Evolutionary conservation across 64 coral and sea anemone genomes (phyloP), one percentile per base, ranked within the genome.

Genomic region (Platygyra sinensis): DNA sequence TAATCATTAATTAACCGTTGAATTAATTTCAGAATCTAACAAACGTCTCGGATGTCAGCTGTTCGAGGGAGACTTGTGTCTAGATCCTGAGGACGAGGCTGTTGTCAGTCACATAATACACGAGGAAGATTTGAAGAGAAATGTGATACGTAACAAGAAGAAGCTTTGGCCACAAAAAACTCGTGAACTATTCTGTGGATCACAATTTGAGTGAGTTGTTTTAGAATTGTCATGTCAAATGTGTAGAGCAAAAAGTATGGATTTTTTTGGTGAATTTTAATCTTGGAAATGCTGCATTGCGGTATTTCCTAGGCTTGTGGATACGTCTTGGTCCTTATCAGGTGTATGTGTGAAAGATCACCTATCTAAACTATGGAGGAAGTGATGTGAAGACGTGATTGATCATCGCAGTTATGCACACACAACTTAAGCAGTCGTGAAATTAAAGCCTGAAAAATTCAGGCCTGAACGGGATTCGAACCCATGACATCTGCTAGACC

Each of bases 11-110:
- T 46, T 46, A 46, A 46, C 42, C 42, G 42, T 46, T 46, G 3
- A 25, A 20, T 60, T 0, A 36, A 29, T 25, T 67, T 88, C 33
- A 82, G 72, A 39, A 69, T n/a, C 22, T 54, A 74, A 39, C 38
- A 49, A 87, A 1, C 51, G 24, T 32, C 76, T 62, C 30, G 16
- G 87, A 85, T 85, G 81, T 85, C 20, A 62, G 29, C 52, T 96
- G 87, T 93, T 96, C 63, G 95, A 96, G 77, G 95, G 95, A 27
- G 95, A 96, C 72, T 31, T 96, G 64, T 29, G 79, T 28, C 13
- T 90, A 52, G 87, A 86, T 77, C 2, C 30, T 20, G 88, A n/a
- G 17, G 91, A 90, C 72, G 24, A 31, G 55, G 91, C 63, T n/a
- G 95, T 94, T 28, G 60, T 94, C 52, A 89, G 81, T 83, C 92